Base-by-base conservation (phyloP, 2,888 invertebrate species). In the Coenonympha glycerion region DNA sequence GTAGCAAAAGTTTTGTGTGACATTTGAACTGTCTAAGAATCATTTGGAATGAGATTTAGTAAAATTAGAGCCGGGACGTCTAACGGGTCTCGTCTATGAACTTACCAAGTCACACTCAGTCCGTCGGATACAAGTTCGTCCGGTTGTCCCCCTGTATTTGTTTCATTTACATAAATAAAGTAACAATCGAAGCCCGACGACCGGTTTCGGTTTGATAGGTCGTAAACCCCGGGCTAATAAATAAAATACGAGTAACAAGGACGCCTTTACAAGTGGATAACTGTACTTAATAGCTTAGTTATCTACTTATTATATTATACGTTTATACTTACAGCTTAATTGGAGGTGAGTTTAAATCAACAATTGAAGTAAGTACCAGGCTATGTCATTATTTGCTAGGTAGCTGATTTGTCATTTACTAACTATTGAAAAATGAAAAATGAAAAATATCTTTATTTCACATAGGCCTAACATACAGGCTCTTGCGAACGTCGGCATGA, bases 201-300 rank as follows among this genome's bases (percentile, higher is more conserved):
- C 53, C 47, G 46, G 56, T 52, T 33, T 48, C 46, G 46, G 34
- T 57, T 57, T 64, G 64, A 64, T 63, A 65, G 65, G 67, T 66
- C 65, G 64, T 69, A 62, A 52, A 68, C 69, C 67, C 63, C 55
- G 48, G 44, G 37, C 48, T 53, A 47, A 53, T 56, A 61, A 59
- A 64, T 55, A 55, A 40, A 52, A 48, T 30, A 39, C 39, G 22
- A 30, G 30, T 34, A 47, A 52, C 41, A 37, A 37, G 47, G 51
- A 47, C 46, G 28, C 41, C 47, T 34, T 11, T 47, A 40, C 34
- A 46, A 24, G 58, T 55, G 49, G 46, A 28, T 54, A 57, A 58
- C 64, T 49, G 54, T 52, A 49, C 30, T 40, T 53, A 47, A 56
- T 28, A 24, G 36, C 40, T 16, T 28, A n/a, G n/a, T n/a, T n/a